phyloP scores from a whole-genome alignment of 2,113 vertebrate species.

The Brachypodius melanocephalos region DNA sequence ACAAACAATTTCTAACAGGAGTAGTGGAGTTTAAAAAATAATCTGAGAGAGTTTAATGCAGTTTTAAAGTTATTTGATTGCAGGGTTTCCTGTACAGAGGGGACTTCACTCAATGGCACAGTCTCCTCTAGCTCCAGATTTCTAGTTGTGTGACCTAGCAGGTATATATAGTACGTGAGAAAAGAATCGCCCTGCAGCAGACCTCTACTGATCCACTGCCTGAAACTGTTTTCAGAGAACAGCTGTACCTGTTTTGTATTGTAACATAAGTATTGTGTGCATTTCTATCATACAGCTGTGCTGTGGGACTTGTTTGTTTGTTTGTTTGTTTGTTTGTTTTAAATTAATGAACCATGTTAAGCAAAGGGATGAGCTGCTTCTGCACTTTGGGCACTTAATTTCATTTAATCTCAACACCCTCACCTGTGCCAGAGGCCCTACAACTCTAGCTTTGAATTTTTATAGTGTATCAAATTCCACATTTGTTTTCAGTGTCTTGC shows the following conservation, averaged over 20 bases:
- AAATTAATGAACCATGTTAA: background rate
- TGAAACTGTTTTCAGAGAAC: background rate
- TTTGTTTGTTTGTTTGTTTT: background rate
- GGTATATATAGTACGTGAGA: background rate
- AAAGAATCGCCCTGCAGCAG: background rate
- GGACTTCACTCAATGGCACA: background rate
- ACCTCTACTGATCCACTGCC: background rate
- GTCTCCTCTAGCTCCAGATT: background rate
- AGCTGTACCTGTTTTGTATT: background rate
- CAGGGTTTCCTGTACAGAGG: background rate
- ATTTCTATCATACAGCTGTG: background rate
- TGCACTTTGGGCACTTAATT: background rate
- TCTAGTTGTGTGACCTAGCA: background rate
- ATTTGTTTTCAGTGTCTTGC: background rate
- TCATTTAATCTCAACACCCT: background rate
- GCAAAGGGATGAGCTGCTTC: background rate
- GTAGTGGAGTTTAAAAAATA: background rate
- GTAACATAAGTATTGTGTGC: fast-evolving
- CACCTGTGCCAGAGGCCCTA: background rate
- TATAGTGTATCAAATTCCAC: background rate
- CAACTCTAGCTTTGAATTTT: background rate
- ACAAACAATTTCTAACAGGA: background rate
- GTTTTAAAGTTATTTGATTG: background rate
- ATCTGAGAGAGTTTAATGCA: background rate
- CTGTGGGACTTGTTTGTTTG: background rate